Conservation (phyloP, 2,888 invertebrate genomes). For the Ganaspis brasiliensis region DNA sequence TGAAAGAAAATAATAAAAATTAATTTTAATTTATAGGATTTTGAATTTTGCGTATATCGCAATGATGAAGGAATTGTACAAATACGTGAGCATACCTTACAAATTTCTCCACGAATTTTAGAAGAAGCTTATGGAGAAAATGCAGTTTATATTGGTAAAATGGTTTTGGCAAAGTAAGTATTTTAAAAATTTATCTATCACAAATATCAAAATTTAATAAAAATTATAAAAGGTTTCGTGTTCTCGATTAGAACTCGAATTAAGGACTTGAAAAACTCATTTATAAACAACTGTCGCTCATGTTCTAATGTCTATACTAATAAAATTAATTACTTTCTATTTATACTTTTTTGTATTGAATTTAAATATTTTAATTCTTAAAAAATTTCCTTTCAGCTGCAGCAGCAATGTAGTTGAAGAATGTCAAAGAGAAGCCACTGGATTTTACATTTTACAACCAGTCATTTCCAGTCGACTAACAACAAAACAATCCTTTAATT, state of each 20-base stretch:
- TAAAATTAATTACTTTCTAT: too few relatives aligned
- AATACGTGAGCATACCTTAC: slow-evolving; percentile 66
- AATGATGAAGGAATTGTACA: slow-evolving; percentile 64
- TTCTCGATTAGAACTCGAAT: too few relatives aligned
- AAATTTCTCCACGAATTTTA: slow-evolving; percentile 69
- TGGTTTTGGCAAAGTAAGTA: slow-evolving; percentile 71
- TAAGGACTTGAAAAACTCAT: too few relatives aligned
- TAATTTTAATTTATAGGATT: slow-evolving; percentile 68
- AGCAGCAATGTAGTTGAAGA: slow-evolving; percentile 74
- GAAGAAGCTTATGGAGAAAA: slow-evolving; percentile 72
- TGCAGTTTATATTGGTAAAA: slow-evolving; percentile 64
- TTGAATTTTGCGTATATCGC: slow-evolving; percentile 76
- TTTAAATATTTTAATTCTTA: neutral
- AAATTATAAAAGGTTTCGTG: too few relatives aligned
- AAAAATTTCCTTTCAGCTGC: slow-evolving; percentile 73
- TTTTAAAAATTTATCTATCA: neutral
- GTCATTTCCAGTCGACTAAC: slow-evolving; percentile 80
- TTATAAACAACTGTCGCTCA: too few relatives aligned
- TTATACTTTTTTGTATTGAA: too few relatives aligned
- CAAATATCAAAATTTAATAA: too few relatives aligned
- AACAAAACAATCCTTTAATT: slow-evolving; percentile 78
- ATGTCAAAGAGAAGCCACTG: slow-evolving; percentile 72
- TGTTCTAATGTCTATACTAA: too few relatives aligned
- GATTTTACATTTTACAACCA: slow-evolving; percentile 80
- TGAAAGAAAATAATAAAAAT: slow-evolving; percentile 2